phyloP scores from a whole-genome alignment of 2,797 vertebrate species.

The Catostomus latipinnis region DNA sequence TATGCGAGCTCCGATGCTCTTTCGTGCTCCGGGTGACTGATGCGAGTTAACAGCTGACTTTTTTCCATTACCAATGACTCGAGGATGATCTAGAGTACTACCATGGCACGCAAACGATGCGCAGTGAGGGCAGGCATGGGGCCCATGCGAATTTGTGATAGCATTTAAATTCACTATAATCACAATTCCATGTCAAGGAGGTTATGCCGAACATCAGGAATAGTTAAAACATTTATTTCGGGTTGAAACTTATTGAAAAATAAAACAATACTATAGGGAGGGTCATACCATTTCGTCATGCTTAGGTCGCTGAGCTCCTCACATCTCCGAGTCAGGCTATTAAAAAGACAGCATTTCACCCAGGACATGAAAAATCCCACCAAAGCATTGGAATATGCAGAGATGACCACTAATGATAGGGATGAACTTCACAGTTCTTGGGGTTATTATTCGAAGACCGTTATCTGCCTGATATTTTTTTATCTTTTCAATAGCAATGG shows the following conservation, averaged over 20 bases:
- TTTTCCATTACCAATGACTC: slow-evolving; percentile 78
- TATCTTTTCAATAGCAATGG: slow-evolving; percentile 59
- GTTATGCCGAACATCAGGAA: not conserved
- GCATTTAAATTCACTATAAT: slow-evolving; percentile 2
- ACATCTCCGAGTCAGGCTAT: slow-evolving; percentile 53
- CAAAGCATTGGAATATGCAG: slow-evolving; percentile 53
- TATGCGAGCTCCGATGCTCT: slow-evolving; percentile 69
- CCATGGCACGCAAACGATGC: slow-evolving; percentile 75
- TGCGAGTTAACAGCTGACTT: slow-evolving; percentile 78
- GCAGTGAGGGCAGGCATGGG: slow-evolving; percentile 33
- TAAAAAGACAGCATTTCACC: slow-evolving; percentile 49
- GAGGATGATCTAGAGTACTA: slow-evolving; percentile 77
- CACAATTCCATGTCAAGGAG: not conserved
- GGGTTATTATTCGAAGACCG: slow-evolving; percentile 65
- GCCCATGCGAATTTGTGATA: slow-evolving; percentile 1
- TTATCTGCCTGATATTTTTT: slow-evolving; percentile 62
- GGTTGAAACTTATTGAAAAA: slow-evolving; percentile 10
- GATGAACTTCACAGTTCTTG: slow-evolving; percentile 56
- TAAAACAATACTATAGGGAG: slow-evolving; percentile 48
- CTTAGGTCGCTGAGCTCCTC: slow-evolving; percentile 54
- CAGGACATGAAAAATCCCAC: slow-evolving; percentile 53
- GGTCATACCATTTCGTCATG: slow-evolving; percentile 54
- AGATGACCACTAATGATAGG: slow-evolving; percentile 65
- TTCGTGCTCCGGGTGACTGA: slow-evolving; percentile 77
- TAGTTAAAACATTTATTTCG: not conserved